Evolutionary conservation across 2,888 invertebrate species (phyloP).

Genomic region (Agrotis exclamationis): DNA sequence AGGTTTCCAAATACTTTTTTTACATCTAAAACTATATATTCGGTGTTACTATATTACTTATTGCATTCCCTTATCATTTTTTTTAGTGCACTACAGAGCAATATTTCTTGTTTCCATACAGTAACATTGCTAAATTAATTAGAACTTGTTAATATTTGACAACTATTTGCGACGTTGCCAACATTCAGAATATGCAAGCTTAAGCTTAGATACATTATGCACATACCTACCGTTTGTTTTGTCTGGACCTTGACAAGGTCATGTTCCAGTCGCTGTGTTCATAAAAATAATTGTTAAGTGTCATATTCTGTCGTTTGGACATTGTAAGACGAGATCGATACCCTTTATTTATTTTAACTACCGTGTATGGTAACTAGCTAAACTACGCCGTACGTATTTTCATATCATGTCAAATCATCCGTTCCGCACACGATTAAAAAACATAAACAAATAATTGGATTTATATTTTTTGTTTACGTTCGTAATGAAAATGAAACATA

Average conservation of each 20-base stretch:
- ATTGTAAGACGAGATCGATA: constrained; percentile 45
- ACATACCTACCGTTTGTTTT: constrained; percentile 14
- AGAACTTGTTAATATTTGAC: too few relatives aligned
- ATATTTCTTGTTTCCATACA: too few relatives aligned
- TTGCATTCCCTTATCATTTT: too few relatives aligned
- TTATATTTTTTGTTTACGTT: background rate
- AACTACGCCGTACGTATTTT: constrained; percentile 13
- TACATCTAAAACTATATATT: too few relatives aligned
- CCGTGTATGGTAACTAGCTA: background rate
- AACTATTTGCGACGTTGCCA: too few relatives aligned
- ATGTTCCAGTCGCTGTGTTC: constrained; percentile 22
- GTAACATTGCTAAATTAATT: too few relatives aligned
- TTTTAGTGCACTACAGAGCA: too few relatives aligned
- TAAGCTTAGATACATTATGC: too few relatives aligned
- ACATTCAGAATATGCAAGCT: too few relatives aligned
- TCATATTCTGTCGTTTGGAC: constrained; percentile 10
- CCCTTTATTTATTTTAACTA: constrained; percentile 17
- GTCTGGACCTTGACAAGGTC: constrained; percentile 22
- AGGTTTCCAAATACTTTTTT: too few relatives aligned
- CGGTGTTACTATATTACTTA: too few relatives aligned
- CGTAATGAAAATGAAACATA: background rate
- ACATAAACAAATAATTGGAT: background rate
- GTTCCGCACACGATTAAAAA: constrained; percentile 10
- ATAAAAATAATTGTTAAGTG: constrained; percentile 19
- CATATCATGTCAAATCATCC: background rate